Evolutionary conservation across 2,113 vertebrate species (phyloP).

Genomic region (Caloenas nicobarica): DNA sequence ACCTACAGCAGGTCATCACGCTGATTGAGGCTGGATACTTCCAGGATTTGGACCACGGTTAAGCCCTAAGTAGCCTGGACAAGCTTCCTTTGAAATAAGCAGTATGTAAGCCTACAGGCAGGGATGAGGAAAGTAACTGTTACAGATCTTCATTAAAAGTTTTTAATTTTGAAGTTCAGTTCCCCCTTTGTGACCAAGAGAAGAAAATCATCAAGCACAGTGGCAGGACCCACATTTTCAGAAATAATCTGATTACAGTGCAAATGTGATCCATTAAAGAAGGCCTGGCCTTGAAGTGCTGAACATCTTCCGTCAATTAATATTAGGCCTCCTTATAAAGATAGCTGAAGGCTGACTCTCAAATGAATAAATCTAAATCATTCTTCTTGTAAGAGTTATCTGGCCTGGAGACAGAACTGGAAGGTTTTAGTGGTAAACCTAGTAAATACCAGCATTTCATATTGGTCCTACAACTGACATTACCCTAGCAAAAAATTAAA

Average conservation of each 20-base stretch:
- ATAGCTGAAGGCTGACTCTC: neutral
- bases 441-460: neutral
- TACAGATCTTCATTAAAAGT: neutral
- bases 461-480: neutral
- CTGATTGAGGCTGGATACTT: neutral
- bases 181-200: neutral
- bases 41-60: neutral
- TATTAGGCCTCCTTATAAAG: neutral
- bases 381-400: neutral
- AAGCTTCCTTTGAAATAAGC: neutral
- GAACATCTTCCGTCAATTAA: neutral
- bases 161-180: neutral
- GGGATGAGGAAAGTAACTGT: neutral
- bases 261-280: neutral
- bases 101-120: accelerated
- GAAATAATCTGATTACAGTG: neutral
- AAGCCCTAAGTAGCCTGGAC: neutral
- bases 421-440: neutral
- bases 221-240: neutral
- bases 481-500: neutral
- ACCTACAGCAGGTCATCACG: neutral
- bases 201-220: neutral
- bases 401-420: neutral
- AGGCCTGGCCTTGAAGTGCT: neutral
- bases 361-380: neutral